Evolutionary conservation across 2,797 vertebrate species (phyloP).

Genomic region (Poeciliopsis paucimaculata): DNA sequence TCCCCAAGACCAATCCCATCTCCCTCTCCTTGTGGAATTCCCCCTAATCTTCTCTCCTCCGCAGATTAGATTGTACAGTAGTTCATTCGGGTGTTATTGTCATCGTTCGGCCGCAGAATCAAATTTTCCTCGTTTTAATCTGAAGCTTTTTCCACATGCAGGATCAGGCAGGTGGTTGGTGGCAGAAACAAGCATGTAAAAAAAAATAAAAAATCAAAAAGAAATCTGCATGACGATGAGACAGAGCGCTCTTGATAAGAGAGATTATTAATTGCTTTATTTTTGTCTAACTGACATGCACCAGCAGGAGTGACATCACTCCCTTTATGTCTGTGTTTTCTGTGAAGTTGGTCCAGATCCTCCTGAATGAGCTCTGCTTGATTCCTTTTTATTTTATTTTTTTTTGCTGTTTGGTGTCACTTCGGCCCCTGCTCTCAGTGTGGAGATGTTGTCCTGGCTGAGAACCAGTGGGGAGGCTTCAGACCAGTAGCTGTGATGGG

Average conservation of each 20-base stretch:
- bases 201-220: background rate
- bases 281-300: conserved; percentile 63
- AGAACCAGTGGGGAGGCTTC: conserved; percentile 73
- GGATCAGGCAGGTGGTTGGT: conserved; percentile 61
- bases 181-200: conserved; percentile 7
- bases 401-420: conserved; percentile 56
- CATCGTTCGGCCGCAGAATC: conserved; percentile 47
- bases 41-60: conserved; percentile 75
- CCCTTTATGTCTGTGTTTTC: conserved; percentile 50
- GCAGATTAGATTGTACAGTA: conserved; percentile 75
- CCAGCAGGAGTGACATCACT: conserved; percentile 62
- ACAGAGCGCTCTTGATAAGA: background rate
- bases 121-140: conserved; percentile 72
- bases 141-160: conserved; percentile 60
- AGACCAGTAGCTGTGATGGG: conserved; percentile 72
- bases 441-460: conserved; percentile 68
- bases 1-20: conserved; percentile 71
- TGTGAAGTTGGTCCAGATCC: conserved; percentile 69
- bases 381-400: background rate
- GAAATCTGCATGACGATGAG: conserved; percentile 3
- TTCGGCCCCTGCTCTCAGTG: conserved; percentile 21
- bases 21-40: conserved; percentile 78
- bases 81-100: conserved; percentile 70
- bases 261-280: conserved; percentile 14
- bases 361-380: conserved; percentile 58